Percentiles rank a stretch among this genome's conserved stretches.
Conservation (phyloP, 2,888 invertebrate genomes). For the Spodoptera picta region DNA sequence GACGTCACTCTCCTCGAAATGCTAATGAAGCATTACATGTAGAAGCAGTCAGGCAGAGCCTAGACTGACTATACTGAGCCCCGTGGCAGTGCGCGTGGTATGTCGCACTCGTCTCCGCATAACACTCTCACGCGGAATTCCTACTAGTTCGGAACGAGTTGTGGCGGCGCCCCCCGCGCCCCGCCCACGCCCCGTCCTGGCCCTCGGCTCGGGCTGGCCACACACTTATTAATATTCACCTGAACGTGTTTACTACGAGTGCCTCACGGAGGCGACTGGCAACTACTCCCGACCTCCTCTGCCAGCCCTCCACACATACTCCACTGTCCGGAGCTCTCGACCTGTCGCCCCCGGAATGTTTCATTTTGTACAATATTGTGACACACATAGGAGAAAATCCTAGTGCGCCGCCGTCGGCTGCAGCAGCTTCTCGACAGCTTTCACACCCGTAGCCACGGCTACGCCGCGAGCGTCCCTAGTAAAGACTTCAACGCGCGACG, state of each 20-base stretch:
- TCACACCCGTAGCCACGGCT: background rate
- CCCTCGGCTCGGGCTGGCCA: background rate
- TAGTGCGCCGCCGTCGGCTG: too few species aligned
- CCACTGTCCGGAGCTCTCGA: too few species aligned
- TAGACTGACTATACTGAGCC: too few species aligned
- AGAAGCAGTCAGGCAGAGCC: too few species aligned
- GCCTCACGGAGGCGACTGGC: background rate
- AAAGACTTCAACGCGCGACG: conserved; percentile 50
- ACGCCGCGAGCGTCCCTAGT: background rate
- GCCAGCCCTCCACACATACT: too few species aligned
- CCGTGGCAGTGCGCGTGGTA: too few species aligned
- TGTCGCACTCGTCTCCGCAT: background rate
- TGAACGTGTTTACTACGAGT: conserved; percentile 3
- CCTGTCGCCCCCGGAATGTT: too few species aligned
- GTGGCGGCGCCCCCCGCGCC: background rate
- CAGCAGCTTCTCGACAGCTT: too few species aligned
- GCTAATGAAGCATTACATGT: too few species aligned
- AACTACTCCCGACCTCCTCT: too few species aligned
- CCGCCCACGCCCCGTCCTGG: background rate
- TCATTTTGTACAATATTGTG: conserved; percentile 7
- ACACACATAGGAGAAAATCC: conserved; percentile 5
- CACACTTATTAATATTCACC: conserved; percentile 4
- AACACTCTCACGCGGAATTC: conserved; percentile 9
- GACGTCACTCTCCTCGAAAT: too few species aligned
- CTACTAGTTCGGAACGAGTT: conserved; percentile 10